phyloP scores from a whole-genome alignment of 1,140 invertebrate species.

The Diorhabda elongata region DNA sequence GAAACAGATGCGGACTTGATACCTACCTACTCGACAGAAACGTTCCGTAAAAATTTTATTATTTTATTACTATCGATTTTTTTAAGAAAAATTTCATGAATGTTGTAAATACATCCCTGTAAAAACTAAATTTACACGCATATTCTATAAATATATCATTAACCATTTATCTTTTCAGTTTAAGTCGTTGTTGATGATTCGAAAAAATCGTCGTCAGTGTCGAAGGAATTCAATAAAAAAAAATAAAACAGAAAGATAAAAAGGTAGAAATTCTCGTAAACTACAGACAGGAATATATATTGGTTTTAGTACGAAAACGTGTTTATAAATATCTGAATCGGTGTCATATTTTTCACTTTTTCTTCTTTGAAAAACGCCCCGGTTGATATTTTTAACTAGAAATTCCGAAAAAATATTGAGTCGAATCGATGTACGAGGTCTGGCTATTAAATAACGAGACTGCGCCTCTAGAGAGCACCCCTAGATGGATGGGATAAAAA shows the following conservation, averaged over 20 bases:
- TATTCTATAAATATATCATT: slow-evolving; percentile 11
- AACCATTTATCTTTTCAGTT: slow-evolving; percentile 7
- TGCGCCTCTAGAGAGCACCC: too few species aligned
- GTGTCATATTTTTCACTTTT: slow-evolving; percentile 1
- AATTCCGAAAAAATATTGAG: too few species aligned
- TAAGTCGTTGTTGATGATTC: slow-evolving; percentile 13
- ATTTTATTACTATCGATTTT: background rate
- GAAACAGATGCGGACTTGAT: slow-evolving; percentile 6
- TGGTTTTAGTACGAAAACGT: background rate
- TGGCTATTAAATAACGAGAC: too few species aligned
- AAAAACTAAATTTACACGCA: slow-evolving; percentile 5
- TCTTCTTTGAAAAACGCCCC: background rate
- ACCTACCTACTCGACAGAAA: background rate
- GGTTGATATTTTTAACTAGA: background rate
- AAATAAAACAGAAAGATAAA: background rate
- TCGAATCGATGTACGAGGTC: too few species aligned
- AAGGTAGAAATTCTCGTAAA: background rate
- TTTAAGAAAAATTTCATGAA: background rate
- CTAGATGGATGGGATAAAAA: too few species aligned
- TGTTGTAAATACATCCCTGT: background rate
- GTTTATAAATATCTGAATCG: background rate
- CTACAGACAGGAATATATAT: background rate
- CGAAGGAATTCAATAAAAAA: slow-evolving; percentile 10
- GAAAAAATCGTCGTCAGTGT: slow-evolving; percentile 4
- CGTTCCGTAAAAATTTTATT: background rate